These are phyloP conservation scores for Epicauta chinensis DNA, from an alignment of 1,140 invertebrate species.

Conservation along the genomic window DNA sequence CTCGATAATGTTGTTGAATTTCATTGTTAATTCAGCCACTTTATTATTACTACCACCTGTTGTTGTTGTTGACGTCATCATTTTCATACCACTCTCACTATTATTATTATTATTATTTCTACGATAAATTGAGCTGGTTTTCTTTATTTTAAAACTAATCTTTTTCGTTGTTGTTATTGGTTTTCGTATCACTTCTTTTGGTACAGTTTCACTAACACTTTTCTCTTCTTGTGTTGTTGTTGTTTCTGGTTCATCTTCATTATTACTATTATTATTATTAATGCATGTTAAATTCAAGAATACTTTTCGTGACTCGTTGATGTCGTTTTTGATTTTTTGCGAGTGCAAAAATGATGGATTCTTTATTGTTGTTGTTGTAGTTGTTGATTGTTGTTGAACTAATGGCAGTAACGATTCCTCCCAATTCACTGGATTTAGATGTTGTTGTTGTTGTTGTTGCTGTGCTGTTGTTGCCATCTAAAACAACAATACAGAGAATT, in stretches of 20 bases:
- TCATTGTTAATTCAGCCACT: conserved; percentile 50
- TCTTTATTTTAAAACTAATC: conserved; percentile 38
- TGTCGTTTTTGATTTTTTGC: conserved; percentile 18
- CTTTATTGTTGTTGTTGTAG: neutral
- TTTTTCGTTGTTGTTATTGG: conserved; percentile 21
- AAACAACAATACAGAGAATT: too few relatives aligned
- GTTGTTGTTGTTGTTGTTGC: too few relatives aligned
- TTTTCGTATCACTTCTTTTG: neutral
- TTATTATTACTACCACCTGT: conserved; percentile 41
- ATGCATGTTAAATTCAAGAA: conserved; percentile 23
- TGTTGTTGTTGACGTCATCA: too few relatives aligned
- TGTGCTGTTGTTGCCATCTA: conserved; percentile 24
- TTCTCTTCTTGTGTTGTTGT: conserved; percentile 18
- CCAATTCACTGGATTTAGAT: conserved; percentile 25
- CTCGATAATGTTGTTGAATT: conserved; percentile 49
- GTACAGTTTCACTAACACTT: neutral
- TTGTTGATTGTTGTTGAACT: neutral
- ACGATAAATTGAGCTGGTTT: conserved; percentile 27
- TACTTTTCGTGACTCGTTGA: conserved; percentile 25
- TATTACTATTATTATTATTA: too few relatives aligned
- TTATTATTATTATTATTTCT: conserved; percentile 5
- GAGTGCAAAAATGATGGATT: conserved; percentile 28
- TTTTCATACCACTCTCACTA: neutral
- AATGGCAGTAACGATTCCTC: conserved; percentile 13
- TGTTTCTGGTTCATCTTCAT: conserved; percentile 21